Evolutionary conservation across 2,888 invertebrate species (phyloP), one percentile per base, ranked within the genome.

Genomic region (Ischnura elegans): DNA sequence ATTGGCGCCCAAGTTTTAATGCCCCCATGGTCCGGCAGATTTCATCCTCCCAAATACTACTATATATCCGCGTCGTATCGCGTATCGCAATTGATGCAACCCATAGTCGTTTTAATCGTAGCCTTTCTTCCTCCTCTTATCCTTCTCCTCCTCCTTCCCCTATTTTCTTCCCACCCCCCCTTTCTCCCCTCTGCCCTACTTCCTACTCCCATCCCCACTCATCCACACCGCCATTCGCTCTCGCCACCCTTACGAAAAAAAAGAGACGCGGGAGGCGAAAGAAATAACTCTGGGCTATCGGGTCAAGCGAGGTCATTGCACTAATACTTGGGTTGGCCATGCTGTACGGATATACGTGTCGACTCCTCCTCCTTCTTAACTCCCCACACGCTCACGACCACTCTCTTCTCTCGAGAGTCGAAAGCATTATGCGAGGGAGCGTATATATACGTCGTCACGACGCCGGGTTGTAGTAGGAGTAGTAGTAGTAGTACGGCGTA

Each of bases 281-380:
- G 51, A 51, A 51, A 51, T 13, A 51, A 36, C 90, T 90, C 90
- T 90, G 61, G 90, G 90, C 90, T 90, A 90, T 90, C 90, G 43
- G 90, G 90, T 90, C 90, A 90, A 42, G 90, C 55, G 90, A 90
- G 90, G 90, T 90, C 90, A 66, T 90, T 90, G 90, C 90, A 90
- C 90, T 61, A 90, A 90, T 90, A 90, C 55, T 90, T 90, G 76
- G 76, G 36, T 36, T 76, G 61, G 90, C 61, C 90, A 61, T 90
- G 76, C 36, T 36, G 90, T 90, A 90, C 90, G 90, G n/a, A 51
- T 51, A 45, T 42, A 55, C 36, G 61, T 25, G 42, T 10, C 29
- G 51, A 36, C 47, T 29, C 51, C 76, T 61, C 55, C 61, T 61
- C 61, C 61, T 16, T 47, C 47, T 47, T 47, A 6, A n/a, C n/a